Conservation (phyloP, 2,797 vertebrate genomes). For the Orestias chungarensis region DNA sequence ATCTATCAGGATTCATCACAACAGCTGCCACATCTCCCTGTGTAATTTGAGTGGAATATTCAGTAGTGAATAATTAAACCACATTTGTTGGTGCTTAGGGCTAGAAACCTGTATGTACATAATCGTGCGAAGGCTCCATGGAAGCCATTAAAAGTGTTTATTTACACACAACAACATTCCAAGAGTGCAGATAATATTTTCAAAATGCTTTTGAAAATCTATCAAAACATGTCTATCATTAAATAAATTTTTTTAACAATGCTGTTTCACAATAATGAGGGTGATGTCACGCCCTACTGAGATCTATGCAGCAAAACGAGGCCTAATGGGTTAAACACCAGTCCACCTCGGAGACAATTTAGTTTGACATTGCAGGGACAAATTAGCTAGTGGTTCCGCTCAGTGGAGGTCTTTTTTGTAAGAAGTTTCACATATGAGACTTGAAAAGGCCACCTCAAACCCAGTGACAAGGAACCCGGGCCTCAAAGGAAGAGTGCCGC, state of each 20-base stretch:
- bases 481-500: conserved; percentile 26
- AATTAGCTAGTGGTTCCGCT: conserved; percentile 11
- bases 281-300: conserved; percentile 14
- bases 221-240: not conserved
- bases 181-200: not conserved
- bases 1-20: not conserved
- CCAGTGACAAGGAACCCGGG: conserved; percentile 12
- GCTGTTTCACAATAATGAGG: not conserved
- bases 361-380: conserved; percentile 12
- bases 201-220: not conserved
- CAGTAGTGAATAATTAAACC: not conserved
- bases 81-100: not conserved
- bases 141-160: not conserved
- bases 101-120: not conserved
- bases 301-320: conserved; percentile 6
- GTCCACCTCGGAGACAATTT: conserved; percentile 21
- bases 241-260: not conserved
- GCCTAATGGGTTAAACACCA: conserved; percentile 19
- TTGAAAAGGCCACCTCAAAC: conserved; percentile 27
- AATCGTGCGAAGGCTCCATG: not conserved
- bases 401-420: not conserved
- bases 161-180: not conserved
- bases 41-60: not conserved
- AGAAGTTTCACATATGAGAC: conserved; percentile 26
- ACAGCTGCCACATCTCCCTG: not conserved